Evolutionary conservation across 2,888 invertebrate genomes (phyloP).

Genomic region (Cerceris ruficornis): DNA sequence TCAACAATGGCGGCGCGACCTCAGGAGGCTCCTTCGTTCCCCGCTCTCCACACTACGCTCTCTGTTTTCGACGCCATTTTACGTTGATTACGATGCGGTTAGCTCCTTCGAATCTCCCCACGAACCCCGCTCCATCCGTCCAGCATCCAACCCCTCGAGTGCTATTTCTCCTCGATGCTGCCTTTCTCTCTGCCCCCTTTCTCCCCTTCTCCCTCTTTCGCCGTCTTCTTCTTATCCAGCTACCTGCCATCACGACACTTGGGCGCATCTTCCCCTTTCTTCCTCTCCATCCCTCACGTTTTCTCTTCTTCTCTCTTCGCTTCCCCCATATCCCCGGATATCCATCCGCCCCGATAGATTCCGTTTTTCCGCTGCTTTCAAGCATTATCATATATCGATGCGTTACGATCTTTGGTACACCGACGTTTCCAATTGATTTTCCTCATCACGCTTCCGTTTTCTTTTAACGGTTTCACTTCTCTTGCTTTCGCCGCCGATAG

Average conservation of each 20-base stretch:
- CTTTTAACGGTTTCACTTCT: too few relatives aligned
- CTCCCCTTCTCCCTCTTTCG: conserved; percentile 20
- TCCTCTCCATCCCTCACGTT: neutral
- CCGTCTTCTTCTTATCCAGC: too few relatives aligned
- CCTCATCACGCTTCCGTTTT: too few relatives aligned
- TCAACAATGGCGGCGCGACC: conserved; percentile 63
- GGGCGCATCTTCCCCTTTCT: conserved; percentile 11
- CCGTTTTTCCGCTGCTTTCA: too few relatives aligned
- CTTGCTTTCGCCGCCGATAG: too few relatives aligned
- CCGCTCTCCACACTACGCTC: conserved; percentile 50
- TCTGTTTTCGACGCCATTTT: conserved; percentile 77
- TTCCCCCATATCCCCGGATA: neutral
- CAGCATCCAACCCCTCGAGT: conserved; percentile 52
- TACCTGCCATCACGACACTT: too few relatives aligned
- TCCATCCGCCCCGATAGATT: too few relatives aligned
- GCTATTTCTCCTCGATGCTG: conserved; percentile 70
- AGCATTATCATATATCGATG: too few relatives aligned
- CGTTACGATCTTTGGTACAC: too few relatives aligned
- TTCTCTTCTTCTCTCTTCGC: neutral
- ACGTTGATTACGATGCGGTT: conserved; percentile 79
- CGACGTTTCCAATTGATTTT: too few relatives aligned
- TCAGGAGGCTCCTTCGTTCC: conserved; percentile 58
- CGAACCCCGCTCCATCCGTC: neutral
- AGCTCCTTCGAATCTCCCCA: conserved; percentile 52
- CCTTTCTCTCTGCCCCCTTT: conserved; percentile 9